These are phyloP conservation scores for Drosophila biarmipes DNA, from an alignment of 1,140 invertebrate genomes.

Conservation along the genomic window DNA sequence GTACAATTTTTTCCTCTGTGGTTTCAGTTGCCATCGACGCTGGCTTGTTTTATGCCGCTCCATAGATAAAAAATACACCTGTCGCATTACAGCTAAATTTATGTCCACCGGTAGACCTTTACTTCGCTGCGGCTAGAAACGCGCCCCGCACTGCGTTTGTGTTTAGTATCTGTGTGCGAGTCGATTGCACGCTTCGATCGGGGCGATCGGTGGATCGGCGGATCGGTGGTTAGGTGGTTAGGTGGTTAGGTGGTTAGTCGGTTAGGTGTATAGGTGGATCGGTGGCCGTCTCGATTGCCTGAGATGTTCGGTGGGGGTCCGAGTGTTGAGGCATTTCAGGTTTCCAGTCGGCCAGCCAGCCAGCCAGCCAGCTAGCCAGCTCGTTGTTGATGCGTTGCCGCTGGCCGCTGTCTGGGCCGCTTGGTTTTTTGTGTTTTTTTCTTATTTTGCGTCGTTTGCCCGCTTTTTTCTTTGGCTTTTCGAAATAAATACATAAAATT, in stretches of 20 bases:
- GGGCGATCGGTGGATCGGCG: conserved; percentile 54
- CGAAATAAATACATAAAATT: conserved; percentile 80
- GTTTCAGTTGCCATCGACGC: conserved; percentile 31
- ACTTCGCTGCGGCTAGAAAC: conserved; percentile 79
- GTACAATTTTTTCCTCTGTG: conserved; percentile 16
- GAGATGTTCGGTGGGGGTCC: conserved; percentile 71
- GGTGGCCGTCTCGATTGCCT: conserved; percentile 57
- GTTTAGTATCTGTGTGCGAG: conserved; percentile 46
- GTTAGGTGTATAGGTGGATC: conserved; percentile 59
- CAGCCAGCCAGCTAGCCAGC: conserved; percentile 25
- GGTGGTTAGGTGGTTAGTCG: conserved; percentile 31
- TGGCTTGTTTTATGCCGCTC: conserved; percentile 72
- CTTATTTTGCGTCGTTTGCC: conserved; percentile 34
- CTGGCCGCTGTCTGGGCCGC: conserved; percentile 70
- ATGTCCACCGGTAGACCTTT: conserved; percentile 83
- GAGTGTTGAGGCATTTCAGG: conserved; percentile 81
- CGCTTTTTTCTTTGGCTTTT: conserved; percentile 34
- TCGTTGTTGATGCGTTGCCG: conserved; percentile 73
- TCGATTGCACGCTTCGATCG: conserved; percentile 76
- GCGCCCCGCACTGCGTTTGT: conserved; percentile 52
- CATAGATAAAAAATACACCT: conserved; percentile 84
- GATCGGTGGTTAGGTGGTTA: conserved; percentile 37
- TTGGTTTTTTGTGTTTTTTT: conserved; percentile 57
- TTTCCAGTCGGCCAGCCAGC: conserved; percentile 47
- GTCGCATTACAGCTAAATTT: conserved; percentile 84